phyloP scores from a whole-genome alignment of 2,888 invertebrate genomes.

The Meandrusa payeni region DNA sequence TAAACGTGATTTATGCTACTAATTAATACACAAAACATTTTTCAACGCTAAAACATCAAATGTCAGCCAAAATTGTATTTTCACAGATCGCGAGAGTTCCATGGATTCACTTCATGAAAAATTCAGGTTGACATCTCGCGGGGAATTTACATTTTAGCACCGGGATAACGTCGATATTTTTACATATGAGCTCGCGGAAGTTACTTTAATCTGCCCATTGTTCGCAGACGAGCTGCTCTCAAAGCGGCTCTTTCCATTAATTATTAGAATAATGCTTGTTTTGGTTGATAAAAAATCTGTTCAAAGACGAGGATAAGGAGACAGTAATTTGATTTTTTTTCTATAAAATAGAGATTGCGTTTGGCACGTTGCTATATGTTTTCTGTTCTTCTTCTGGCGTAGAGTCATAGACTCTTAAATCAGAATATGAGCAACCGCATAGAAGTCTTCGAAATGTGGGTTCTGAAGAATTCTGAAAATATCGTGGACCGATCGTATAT shows the following conservation, averaged over 20 bases:
- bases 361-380: no score
- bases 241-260: neutral
- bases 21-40: constrained; percentile 5
- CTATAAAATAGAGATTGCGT: no score
- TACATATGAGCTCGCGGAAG: constrained; percentile 1
- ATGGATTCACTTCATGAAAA: constrained; percentile 17
- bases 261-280: constrained; percentile 3
- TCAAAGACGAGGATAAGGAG: no score
- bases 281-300: no score
- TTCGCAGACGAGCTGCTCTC: no score
- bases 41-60: constrained; percentile 7
- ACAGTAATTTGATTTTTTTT: no score
- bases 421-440: no score
- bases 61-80: constrained; percentile 5
- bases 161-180: constrained; percentile 10
- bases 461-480: no score
- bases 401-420: no score
- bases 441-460: no score
- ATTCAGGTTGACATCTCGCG: constrained; percentile 11
- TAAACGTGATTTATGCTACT: neutral
- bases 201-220: constrained; percentile 1
- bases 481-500: no score
- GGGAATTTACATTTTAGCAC: constrained; percentile 15
- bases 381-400: no score
- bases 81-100: constrained; percentile 3